These are phyloP conservation scores for Orchestia grillus DNA, from an alignment of 1,140 invertebrate species.

Conservation along the genomic window DNA sequence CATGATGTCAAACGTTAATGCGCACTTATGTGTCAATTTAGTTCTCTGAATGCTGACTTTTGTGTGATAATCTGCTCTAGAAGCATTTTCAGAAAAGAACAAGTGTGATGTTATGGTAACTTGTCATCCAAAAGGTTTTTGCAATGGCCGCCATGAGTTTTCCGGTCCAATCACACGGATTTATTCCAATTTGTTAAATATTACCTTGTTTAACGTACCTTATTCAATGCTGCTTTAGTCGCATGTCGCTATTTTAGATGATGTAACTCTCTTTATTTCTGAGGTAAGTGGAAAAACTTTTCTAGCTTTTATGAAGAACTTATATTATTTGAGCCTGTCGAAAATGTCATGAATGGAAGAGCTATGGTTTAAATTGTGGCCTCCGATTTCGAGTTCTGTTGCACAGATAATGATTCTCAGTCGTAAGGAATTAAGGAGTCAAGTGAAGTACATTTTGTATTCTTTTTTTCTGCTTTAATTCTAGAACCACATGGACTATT, in stretches of 20 bases:
- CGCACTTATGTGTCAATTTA: not conserved
- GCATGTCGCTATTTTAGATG: not conserved
- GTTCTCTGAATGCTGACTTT: not conserved
- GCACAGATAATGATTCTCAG: not conserved
- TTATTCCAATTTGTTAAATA: not conserved
- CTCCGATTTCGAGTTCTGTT: not conserved
- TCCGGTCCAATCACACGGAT: not conserved
- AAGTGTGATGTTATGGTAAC: not conserved
- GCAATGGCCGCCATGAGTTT: no score
- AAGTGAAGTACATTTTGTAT: not conserved
- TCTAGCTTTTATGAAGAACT: no score
- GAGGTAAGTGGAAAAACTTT: not conserved
- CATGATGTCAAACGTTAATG: not conserved
- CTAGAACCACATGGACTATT: not conserved
- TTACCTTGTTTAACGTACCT: not conserved
- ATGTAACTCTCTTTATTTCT: not conserved
- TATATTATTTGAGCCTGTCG: not conserved
- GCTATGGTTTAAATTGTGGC: not conserved
- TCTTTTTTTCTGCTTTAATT: not conserved
- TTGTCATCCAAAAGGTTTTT: no score
- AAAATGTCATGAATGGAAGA: not conserved
- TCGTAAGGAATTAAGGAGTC: not conserved
- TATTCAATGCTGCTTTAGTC: not conserved
- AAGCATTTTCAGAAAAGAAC: not conserved
- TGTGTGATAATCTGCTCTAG: not conserved